Conservation (phyloP, 2,888 invertebrate genomes). For the Mimachlamys varia region DNA sequence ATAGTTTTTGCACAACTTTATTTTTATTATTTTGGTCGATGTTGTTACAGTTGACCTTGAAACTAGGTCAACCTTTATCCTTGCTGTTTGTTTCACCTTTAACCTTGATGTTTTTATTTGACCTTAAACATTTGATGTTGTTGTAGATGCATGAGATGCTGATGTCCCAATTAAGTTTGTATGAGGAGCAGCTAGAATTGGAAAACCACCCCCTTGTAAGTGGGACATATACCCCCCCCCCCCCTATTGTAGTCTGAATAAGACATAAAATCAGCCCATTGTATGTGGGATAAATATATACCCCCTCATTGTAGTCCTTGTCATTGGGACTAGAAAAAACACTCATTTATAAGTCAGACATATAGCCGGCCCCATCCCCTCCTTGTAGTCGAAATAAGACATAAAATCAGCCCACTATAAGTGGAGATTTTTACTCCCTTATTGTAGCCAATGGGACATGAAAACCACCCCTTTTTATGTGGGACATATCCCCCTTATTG, state of each 20-base stretch:
- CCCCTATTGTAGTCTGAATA: neutral
- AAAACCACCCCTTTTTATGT: too few relatives aligned
- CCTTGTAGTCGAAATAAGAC: too few relatives aligned
- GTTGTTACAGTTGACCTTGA: neutral
- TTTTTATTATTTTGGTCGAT: neutral
- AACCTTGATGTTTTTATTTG: neutral
- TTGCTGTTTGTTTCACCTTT: neutral
- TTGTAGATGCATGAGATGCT: conserved; percentile 58
- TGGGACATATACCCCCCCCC: conserved; percentile 3
- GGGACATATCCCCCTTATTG: too few relatives aligned
- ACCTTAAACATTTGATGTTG: conserved; percentile 36
- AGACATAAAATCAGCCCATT: neutral
- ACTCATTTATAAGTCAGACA: neutral
- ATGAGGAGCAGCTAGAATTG: conserved; percentile 53
- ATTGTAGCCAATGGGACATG: neutral
- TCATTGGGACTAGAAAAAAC: neutral
- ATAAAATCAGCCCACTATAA: too few relatives aligned
- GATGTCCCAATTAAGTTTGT: conserved; percentile 53
- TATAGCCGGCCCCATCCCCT: too few relatives aligned
- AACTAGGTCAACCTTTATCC: neutral
- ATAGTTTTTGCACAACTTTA: neutral
- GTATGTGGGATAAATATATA: too few relatives aligned
- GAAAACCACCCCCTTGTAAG: conserved; percentile 56
- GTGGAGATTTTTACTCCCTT: too few relatives aligned
- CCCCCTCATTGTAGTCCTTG: too few relatives aligned